phyloP scores from a whole-genome alignment of 2,888 invertebrate genomes.

The Apamea epomidion region DNA sequence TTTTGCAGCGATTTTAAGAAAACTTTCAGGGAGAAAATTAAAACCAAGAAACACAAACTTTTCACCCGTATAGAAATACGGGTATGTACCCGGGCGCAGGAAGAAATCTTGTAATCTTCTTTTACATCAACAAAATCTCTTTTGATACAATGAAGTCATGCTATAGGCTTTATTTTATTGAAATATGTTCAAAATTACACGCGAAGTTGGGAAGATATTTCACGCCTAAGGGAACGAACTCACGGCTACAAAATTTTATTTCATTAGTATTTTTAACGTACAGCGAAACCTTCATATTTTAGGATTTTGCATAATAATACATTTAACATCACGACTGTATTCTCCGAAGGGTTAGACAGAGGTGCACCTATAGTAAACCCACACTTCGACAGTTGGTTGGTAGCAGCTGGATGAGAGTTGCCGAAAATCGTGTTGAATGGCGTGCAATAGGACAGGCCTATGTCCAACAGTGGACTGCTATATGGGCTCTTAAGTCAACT shows the following conservation, averaged over 20 bases:
- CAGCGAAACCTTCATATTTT: background rate
- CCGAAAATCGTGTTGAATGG: no score
- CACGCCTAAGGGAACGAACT: slow-evolving; percentile 34
- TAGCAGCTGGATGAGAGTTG: no score
- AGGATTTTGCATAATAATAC: background rate
- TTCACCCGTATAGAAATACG: background rate
- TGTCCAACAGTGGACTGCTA: no score
- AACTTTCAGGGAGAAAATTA: background rate
- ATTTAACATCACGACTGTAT: no score
- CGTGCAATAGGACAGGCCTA: no score
- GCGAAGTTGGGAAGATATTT: slow-evolving; percentile 27
- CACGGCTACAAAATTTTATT: slow-evolving; percentile 7
- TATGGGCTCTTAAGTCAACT: no score
- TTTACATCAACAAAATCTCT: slow-evolving; percentile 29
- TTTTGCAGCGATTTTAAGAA: background rate
- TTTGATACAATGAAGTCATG: slow-evolving; percentile 38
- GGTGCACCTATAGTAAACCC: no score
- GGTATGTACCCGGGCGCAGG: background rate
- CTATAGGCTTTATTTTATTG: slow-evolving; percentile 47
- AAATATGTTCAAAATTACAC: slow-evolving; percentile 50
- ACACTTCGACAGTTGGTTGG: no score
- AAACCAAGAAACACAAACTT: background rate
- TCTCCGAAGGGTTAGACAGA: no score
- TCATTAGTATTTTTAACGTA: background rate
- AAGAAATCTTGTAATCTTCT: slow-evolving; percentile 28